These are phyloP conservation scores for Ashinkailepas kermadecensis DNA, from an alignment of 2,888 invertebrate genomes.

Conservation along the genomic window DNA sequence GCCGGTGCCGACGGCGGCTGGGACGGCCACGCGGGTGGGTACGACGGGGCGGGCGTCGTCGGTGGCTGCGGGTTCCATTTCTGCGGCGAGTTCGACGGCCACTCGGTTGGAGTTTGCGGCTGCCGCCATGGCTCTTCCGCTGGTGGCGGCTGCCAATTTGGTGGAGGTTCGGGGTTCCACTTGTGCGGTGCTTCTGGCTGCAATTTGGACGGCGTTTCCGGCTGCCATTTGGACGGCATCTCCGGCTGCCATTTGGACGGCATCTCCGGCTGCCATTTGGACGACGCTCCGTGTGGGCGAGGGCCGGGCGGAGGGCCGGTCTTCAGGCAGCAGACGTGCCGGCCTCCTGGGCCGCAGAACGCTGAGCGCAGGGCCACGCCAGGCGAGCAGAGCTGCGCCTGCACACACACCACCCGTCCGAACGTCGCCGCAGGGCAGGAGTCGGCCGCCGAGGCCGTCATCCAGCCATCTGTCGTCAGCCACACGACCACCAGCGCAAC, in stretches of 20 bases:
- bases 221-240: neutral
- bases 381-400: neutral
- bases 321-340: slow-evolving; percentile 12
- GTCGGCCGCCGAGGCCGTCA: neutral
- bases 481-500: neutral
- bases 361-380: neutral
- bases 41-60: neutral
- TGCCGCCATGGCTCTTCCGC: too few species aligned
- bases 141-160: neutral
- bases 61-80: neutral
- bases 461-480: neutral
- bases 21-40: neutral
- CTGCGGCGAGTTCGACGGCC: too few species aligned
- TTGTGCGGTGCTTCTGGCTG: neutral
- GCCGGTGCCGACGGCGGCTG: neutral
- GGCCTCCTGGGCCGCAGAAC: neutral
- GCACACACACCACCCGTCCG: neutral
- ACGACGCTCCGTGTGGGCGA: neutral
- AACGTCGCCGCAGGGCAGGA: neutral
- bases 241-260: neutral
- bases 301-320: neutral
- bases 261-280: neutral
- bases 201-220: neutral
- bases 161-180: neutral
- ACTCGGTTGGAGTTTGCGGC: too few species aligned